Evolutionary conservation across 2,888 invertebrate species (phyloP), one percentile per base, ranked within the genome.

Genomic region (Pantelozetes paolii): DNA sequence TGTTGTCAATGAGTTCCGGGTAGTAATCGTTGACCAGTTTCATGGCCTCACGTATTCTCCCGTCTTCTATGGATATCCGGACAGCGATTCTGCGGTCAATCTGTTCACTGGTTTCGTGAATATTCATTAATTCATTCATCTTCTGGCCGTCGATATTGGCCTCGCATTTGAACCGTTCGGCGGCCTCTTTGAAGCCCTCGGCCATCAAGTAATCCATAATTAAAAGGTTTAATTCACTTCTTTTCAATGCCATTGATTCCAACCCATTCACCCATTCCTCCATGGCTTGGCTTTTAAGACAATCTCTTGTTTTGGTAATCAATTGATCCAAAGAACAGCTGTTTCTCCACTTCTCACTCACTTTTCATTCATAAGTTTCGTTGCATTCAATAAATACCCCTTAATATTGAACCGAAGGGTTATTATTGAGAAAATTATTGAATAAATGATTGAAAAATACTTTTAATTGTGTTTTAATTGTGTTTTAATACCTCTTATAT

Each of bases 141-240:
- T 72, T 72, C 26, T 72, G 36, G 40, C 11, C n/a, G 2, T 88
- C 88, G 1, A 92, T 86, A 0, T 96, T 95, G 8, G 96, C 94
- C 83, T 98, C 98, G 80, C 91, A 88, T 82, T 94, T 91, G 82
- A 98, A 97, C 82, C 95, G 96, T 79, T 97, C 90, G 0, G 97
- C 97, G 3, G 97, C 97, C 82, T 98, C 98, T 83, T 97, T 84
- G 78, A 84, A 85, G 0, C 85, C 85, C 79, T 85, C 85, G 75
- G 71, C 42, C 59, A 97, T 94, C 80, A 98, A 87, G 84, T 98
- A 98, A 84, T 98, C 96, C 96, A 98, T 97, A 78, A 98, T 94
- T 77, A 98, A 86, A 83, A 92, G 91, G 83, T 98, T 97, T 92
- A 98, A 95, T 80, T 94, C 92, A 57, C 90, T 89, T 79, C 94